A percentile compares a stretch with the other conserved stretches of the same genome.
Evolutionary conservation across 2,888 invertebrate genomes (phyloP).

Genomic region (Cetonia aurata): DNA sequence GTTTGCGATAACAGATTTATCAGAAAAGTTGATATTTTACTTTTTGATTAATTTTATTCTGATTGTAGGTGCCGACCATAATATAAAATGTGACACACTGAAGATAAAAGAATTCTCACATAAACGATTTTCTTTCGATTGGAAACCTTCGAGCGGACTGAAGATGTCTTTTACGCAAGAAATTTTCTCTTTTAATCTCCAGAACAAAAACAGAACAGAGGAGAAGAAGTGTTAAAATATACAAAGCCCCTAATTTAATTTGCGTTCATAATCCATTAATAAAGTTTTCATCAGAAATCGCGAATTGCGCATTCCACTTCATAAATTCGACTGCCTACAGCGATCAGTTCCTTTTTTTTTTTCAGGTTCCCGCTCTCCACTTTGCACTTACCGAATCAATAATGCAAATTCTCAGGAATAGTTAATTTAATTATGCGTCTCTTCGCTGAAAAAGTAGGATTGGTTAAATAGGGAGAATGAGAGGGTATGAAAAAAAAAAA

Average conservation of each 20-base stretch:
- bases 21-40: too few relatives aligned
- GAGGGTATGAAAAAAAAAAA: background rate
- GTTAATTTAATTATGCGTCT: constrained; percentile 36
- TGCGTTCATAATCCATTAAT: constrained; percentile 27
- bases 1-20: too few relatives aligned
- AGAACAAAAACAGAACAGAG: too few relatives aligned
- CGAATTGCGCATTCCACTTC: constrained; percentile 32
- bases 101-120: too few relatives aligned
- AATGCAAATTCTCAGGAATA: constrained; percentile 36
- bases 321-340: constrained; percentile 32
- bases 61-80: too few relatives aligned
- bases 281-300: constrained; percentile 33
- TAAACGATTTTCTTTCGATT: too few relatives aligned
- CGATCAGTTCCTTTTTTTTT: background rate
- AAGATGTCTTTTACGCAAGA: too few relatives aligned
- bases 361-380: background rate
- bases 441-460: constrained; percentile 27
- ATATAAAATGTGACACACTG: too few relatives aligned
- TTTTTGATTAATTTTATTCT: too few relatives aligned
- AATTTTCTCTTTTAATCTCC: too few relatives aligned
- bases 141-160: too few relatives aligned
- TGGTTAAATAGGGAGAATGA: constrained; percentile 11
- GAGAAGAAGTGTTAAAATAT: constrained; percentile 13
- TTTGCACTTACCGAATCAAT: constrained; percentile 38
- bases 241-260: constrained; percentile 19